Conservation (phyloP, 2,113 vertebrate species). For the Damaliscus lunatus region DNA sequence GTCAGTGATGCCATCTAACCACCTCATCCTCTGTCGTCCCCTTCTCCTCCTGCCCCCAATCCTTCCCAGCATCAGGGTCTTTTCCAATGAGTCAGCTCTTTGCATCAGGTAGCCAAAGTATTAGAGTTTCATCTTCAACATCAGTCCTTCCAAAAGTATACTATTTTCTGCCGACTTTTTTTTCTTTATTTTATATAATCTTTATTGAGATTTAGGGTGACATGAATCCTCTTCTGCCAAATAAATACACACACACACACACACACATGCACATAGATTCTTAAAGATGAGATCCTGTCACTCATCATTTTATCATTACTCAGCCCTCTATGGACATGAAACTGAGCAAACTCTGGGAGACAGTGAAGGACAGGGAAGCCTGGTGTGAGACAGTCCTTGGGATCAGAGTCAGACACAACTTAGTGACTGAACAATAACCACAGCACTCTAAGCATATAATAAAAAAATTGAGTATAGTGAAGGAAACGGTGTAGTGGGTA, state of each 20-base stretch:
- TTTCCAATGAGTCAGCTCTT: background rate
- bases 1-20: too few relatives aligned
- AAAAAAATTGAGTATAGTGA: background rate
- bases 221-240: background rate
- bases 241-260: background rate
- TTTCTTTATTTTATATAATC: background rate
- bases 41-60: background rate
- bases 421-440: background rate
- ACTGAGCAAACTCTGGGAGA: background rate
- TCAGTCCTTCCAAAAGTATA: background rate
- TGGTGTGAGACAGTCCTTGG: background rate
- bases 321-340: background rate
- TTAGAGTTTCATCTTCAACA: too few relatives aligned
- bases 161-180: background rate
- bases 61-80: background rate
- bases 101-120: background rate
- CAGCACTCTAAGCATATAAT: background rate
- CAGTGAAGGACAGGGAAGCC: background rate
- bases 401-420: background rate
- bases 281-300: background rate
- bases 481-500: background rate
- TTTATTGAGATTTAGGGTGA: background rate
- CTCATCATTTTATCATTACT: background rate
- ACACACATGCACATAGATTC: background rate
- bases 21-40: too few relatives aligned